A percentile compares a stretch with the other conserved stretches of the same genome.
Evolutionary conservation across 2,797 vertebrate species (phyloP).

Genomic region (Holocentrus rufus): DNA sequence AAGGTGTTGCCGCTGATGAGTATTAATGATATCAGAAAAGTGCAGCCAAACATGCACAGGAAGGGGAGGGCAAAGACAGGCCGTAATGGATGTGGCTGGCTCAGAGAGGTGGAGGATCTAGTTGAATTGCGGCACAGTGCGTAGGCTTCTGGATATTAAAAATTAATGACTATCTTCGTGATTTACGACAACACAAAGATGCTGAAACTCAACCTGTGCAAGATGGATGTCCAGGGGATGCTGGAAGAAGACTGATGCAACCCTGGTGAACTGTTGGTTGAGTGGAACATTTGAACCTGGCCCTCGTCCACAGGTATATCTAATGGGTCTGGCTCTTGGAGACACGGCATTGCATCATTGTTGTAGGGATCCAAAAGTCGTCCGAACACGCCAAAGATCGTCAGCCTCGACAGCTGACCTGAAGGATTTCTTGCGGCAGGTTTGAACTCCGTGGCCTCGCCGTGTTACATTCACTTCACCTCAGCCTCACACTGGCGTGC

Average conservation of each 20-base stretch:
- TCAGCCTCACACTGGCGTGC: background rate
- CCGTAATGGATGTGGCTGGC: constrained; percentile 72
- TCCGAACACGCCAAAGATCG: background rate
- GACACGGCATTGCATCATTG: constrained; percentile 7
- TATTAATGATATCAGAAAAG: constrained; percentile 77
- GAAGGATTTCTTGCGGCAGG: background rate
- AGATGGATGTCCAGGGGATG: constrained; percentile 70
- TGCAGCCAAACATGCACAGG: constrained; percentile 70
- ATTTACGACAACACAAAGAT: constrained; percentile 79
- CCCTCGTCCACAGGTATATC: constrained; percentile 17
- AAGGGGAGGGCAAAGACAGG: constrained; percentile 55
- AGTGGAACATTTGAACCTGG: constrained; percentile 15
- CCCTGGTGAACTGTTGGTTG: constrained; percentile 26
- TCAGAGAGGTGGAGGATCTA: constrained; percentile 51
- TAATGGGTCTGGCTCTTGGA: constrained; percentile 11
- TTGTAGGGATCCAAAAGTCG: constrained; percentile 20
- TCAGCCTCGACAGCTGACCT: background rate
- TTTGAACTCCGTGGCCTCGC: constrained; percentile 1
- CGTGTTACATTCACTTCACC: constrained; percentile 12
- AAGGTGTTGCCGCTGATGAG: constrained; percentile 69
- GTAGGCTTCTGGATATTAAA: constrained; percentile 77
- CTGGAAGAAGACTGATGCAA: constrained; percentile 59
- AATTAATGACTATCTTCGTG: constrained; percentile 79
- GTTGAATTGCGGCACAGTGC: constrained; percentile 57
- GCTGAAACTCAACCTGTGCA: constrained; percentile 68